A percentile compares a stretch with the other conserved stretches of the same genome.
phyloP scores from a whole-genome alignment of 2,888 invertebrate species.

The Loripinus fragilis region DNA sequence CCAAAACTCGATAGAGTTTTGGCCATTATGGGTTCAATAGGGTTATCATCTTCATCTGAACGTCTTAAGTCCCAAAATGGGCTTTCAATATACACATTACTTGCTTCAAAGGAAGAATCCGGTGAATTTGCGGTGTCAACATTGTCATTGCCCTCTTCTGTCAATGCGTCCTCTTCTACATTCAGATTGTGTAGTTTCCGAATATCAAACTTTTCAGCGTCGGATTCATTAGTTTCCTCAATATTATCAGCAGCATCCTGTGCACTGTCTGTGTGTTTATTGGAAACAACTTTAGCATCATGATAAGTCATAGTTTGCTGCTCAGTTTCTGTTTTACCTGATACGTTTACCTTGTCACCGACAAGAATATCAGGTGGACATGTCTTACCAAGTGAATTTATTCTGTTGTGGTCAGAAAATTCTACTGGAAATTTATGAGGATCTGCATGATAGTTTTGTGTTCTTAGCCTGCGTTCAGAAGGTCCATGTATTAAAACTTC shows the following conservation, averaged over 20 bases:
- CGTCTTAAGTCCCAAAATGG: constrained; percentile 2
- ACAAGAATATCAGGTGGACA: constrained; percentile 53
- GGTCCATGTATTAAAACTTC: constrained; percentile 75
- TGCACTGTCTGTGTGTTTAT: background rate
- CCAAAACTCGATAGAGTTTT: too few relatives aligned
- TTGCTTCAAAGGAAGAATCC: background rate
- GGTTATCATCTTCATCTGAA: background rate
- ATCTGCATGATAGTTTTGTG: constrained; percentile 30
- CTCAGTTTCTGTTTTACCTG: constrained; percentile 6
- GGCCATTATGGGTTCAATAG: too few relatives aligned
- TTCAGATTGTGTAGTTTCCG: constrained; percentile 1
- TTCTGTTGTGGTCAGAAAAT: constrained; percentile 22
- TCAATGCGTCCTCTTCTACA: background rate
- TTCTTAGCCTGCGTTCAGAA: background rate
- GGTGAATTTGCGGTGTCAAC: background rate
- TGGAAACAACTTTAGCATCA: too few relatives aligned
- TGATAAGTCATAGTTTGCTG: background rate
- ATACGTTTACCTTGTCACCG: constrained; percentile 42
- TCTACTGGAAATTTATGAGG: constrained; percentile 45
- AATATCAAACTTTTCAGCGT: background rate
- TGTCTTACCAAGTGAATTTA: constrained; percentile 38
- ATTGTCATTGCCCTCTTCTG: constrained; percentile 12
- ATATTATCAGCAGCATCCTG: background rate
- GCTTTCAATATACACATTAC: constrained; percentile 13
- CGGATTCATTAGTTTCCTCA: background rate